phyloP scores from a whole-genome alignment of 2,113 vertebrate species.

The Scalopus aquaticus region DNA sequence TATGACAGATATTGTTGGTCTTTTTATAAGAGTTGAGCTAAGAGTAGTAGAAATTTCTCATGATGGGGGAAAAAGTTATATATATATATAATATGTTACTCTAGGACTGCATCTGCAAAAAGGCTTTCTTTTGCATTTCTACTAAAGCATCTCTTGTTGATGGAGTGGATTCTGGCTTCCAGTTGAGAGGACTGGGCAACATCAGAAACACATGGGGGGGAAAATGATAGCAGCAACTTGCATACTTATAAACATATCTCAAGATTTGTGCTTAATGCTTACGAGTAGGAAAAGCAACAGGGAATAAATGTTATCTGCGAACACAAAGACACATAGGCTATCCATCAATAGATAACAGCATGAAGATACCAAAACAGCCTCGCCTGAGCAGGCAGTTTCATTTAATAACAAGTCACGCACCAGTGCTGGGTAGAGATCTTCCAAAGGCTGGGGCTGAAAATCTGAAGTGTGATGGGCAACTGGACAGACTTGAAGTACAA shows the following conservation, averaged over 20 bases:
- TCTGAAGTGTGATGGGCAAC: neutral
- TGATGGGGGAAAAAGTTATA: neutral
- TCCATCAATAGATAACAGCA: constrained; percentile 43
- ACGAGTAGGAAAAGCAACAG: neutral
- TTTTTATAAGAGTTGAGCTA: neutral
- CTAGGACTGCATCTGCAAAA: neutral
- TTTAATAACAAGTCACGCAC: neutral
- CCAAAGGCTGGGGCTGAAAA: fast-evolving
- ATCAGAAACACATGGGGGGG: neutral
- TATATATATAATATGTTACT: neutral
- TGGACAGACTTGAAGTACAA: neutral
- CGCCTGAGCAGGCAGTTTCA: neutral
- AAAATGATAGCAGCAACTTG: neutral
- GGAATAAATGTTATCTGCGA: neutral
- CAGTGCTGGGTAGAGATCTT: neutral
- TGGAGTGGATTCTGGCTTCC: neutral
- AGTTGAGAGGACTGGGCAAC: neutral
- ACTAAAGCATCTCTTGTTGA: neutral
- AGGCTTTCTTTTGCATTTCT: neutral
- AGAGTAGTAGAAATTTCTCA: neutral
- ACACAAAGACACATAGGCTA: neutral
- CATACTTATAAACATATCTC: neutral
- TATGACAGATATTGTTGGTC: neutral
- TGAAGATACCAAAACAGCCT: constrained; percentile 29
- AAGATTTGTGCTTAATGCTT: neutral